A percentile compares a stretch with the other conserved stretches of the same genome.
phyloP scores from a whole-genome alignment of 2,888 invertebrate species.

The Eristalis tenax region DNA sequence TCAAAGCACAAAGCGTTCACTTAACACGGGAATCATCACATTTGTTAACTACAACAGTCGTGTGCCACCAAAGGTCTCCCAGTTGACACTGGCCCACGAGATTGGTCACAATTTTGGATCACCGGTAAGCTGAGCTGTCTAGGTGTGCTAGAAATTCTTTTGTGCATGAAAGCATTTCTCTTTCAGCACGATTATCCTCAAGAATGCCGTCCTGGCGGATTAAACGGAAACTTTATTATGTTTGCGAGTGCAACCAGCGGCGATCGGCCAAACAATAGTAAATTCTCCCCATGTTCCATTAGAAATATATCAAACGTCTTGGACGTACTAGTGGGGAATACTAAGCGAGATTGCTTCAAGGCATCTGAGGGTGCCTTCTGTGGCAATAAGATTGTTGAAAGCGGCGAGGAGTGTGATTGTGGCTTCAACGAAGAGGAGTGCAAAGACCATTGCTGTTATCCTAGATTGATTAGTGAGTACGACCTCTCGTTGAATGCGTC shows the following conservation, averaged over 20 bases:
- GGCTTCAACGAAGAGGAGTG: constrained; percentile 97
- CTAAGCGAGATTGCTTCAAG: constrained; percentile 96
- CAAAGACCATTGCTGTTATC: constrained; percentile 96
- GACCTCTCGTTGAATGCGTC: constrained; percentile 87
- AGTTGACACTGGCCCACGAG: constrained; percentile 98
- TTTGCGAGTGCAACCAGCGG: constrained; percentile 99
- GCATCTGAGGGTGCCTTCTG: constrained; percentile 97
- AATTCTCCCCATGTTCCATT: constrained; percentile 96
- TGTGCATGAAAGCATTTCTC: constrained; percentile 25
- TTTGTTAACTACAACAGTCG: constrained; percentile 99
- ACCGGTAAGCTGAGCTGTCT: constrained; percentile 85
- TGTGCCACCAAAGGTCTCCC: constrained; percentile 98
- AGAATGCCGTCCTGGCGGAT: constrained; percentile 94
- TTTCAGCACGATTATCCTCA: constrained; percentile 95
- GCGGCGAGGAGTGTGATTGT: constrained; percentile 98
- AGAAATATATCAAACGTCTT: constrained; percentile 97
- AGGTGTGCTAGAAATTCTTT: neutral
- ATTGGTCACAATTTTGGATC: constrained; percentile 99
- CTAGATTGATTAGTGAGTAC: constrained; percentile 87
- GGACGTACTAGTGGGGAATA: constrained; percentile 93
- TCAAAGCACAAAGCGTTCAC: constrained; percentile 94
- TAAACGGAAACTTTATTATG: constrained; percentile 99
- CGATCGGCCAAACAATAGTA: constrained; percentile 98
- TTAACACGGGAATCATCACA: constrained; percentile 99
- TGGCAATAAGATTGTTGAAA: constrained; percentile 99